A percentile compares a stretch with the other conserved stretches of the same genome.
Evolutionary conservation across 2,888 invertebrate species (phyloP).

Genomic region (Sarcophaga variegata): DNA sequence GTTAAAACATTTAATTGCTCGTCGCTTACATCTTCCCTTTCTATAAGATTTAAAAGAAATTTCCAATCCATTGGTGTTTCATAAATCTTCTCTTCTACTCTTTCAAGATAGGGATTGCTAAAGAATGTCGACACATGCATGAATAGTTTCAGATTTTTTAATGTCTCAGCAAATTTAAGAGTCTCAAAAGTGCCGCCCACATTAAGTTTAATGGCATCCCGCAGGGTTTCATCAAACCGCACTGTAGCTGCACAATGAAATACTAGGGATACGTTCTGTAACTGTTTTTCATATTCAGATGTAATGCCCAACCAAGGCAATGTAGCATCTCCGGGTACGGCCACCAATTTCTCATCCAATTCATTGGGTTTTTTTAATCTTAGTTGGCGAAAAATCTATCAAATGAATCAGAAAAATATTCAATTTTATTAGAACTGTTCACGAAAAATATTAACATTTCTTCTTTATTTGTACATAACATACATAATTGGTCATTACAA

Average conservation of each 20-base stretch:
- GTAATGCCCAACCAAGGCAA: conserved; percentile 75
- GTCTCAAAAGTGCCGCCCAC: conserved; percentile 86
- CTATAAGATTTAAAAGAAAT: conserved; percentile 73
- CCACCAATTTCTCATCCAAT: conserved; percentile 73
- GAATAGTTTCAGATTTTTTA: conserved; percentile 84
- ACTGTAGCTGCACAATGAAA: conserved; percentile 92
- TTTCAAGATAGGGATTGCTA: conserved; percentile 89
- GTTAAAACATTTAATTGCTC: conserved; percentile 73
- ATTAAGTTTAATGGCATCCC: conserved; percentile 85
- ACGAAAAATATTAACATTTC: too few relatives aligned
- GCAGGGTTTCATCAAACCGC: conserved; percentile 90
- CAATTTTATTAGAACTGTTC: too few relatives aligned
- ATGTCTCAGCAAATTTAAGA: conserved; percentile 84
- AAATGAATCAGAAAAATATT: too few relatives aligned
- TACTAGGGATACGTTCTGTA: conserved; percentile 85
- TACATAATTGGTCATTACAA: too few relatives aligned
- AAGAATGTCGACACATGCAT: conserved; percentile 94
- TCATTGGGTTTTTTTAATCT: conserved; percentile 73
- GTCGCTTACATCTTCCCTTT: conserved; percentile 70
- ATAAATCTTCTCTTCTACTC: conserved; percentile 86
- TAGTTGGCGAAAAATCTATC: conserved; percentile 74
- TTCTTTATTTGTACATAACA: too few relatives aligned
- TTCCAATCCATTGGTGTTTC: conserved; percentile 75
- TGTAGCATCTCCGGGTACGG: conserved; percentile 76
- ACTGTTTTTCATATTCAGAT: conserved; percentile 43